Percentiles rank a stretch among this genome's conserved stretches.
phyloP scores from a whole-genome alignment of 1,140 invertebrate species.

The Drosophila bipectinata region DNA sequence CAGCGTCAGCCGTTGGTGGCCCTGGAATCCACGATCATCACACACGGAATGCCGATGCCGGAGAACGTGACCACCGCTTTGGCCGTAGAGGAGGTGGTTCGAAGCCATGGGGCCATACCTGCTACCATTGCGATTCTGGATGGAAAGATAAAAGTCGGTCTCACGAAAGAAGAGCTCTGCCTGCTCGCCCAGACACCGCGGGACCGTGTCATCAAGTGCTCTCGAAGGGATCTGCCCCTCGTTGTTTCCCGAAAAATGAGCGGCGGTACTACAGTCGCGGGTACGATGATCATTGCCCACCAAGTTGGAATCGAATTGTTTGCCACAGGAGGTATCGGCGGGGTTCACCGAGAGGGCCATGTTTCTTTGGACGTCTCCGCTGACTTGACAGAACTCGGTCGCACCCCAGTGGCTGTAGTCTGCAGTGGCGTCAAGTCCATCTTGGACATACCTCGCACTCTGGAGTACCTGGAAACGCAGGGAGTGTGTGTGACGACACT shows the following conservation, averaged over 20 bases:
- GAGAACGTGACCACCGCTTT: slow-evolving; percentile 94
- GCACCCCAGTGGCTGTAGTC: slow-evolving; percentile 94
- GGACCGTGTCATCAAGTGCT: slow-evolving; percentile 88
- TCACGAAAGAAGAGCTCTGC: slow-evolving; percentile 87
- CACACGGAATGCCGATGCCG: slow-evolving; percentile 98
- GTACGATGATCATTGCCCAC: slow-evolving; percentile 94
- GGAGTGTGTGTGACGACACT: slow-evolving; percentile 95
- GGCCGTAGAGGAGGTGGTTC: slow-evolving; percentile 92
- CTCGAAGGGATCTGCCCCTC: slow-evolving; percentile 93
- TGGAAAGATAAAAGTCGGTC: slow-evolving; percentile 93
- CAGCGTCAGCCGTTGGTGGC: slow-evolving; percentile 89
- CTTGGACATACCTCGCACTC: slow-evolving; percentile 95
- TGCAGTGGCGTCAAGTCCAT: slow-evolving; percentile 99
- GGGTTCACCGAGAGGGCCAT: slow-evolving; percentile 96
- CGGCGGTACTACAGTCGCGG: slow-evolving; percentile 98
- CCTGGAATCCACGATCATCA: slow-evolving; percentile 98
- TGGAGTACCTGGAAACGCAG: slow-evolving; percentile 98
- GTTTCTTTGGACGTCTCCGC: slow-evolving; percentile 96
- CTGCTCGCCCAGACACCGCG: slow-evolving; percentile 85
- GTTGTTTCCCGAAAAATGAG: slow-evolving; percentile 89
- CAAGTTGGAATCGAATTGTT: slow-evolving; percentile 94
- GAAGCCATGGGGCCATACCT: slow-evolving; percentile 92
- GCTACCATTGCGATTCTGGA: slow-evolving; percentile 96
- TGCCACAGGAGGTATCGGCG: slow-evolving; percentile 96
- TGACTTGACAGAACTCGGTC: slow-evolving; percentile 95